Conservation (phyloP, 2,797 vertebrate genomes). For the Acestrorhynchus altus region DNA sequence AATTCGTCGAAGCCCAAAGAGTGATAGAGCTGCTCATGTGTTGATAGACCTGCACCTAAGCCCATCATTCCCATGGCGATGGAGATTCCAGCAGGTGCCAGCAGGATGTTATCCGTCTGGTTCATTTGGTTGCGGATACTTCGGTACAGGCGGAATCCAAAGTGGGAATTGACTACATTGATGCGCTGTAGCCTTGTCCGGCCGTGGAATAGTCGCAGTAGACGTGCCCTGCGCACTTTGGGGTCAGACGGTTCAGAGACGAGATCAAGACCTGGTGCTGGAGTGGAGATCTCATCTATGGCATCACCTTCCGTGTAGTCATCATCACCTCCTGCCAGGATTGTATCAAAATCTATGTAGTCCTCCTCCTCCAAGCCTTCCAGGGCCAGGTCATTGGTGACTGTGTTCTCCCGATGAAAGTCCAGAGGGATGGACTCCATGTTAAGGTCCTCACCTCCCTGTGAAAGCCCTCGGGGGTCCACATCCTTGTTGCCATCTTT, state of each 20-base stretch:
- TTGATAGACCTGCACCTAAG: slow-evolving; percentile 81
- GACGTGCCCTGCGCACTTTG: slow-evolving; percentile 81
- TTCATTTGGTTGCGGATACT: slow-evolving; percentile 82
- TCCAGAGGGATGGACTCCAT: slow-evolving; percentile 76
- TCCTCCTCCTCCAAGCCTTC: slow-evolving; percentile 93
- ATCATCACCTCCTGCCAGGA: slow-evolving; percentile 80
- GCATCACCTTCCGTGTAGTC: slow-evolving; percentile 81
- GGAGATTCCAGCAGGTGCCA: slow-evolving; percentile 94
- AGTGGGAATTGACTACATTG: slow-evolving; percentile 88
- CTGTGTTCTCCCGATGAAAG: slow-evolving; percentile 92
- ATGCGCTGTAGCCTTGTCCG: slow-evolving; percentile 92
- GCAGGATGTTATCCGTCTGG: slow-evolving; percentile 88
- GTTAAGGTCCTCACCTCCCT: slow-evolving; percentile 55
- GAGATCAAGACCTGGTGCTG: slow-evolving; percentile 81
- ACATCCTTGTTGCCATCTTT: slow-evolving; percentile 18
- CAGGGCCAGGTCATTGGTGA: slow-evolving; percentile 88
- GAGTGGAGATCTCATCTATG: slow-evolving; percentile 84
- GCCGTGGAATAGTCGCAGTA: slow-evolving; percentile 88
- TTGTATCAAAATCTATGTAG: slow-evolving; percentile 90
- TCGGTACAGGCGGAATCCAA: slow-evolving; percentile 91
- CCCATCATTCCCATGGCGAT: slow-evolving; percentile 95
- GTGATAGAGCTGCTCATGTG: slow-evolving; percentile 84
- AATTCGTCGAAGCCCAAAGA: slow-evolving; percentile 88
- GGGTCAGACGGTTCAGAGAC: slow-evolving; percentile 79
- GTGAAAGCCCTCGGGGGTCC: slow-evolving; percentile 58